phyloP scores from a whole-genome alignment of 2,797 vertebrate species.

The Pseudochaenichthys georgianus region DNA sequence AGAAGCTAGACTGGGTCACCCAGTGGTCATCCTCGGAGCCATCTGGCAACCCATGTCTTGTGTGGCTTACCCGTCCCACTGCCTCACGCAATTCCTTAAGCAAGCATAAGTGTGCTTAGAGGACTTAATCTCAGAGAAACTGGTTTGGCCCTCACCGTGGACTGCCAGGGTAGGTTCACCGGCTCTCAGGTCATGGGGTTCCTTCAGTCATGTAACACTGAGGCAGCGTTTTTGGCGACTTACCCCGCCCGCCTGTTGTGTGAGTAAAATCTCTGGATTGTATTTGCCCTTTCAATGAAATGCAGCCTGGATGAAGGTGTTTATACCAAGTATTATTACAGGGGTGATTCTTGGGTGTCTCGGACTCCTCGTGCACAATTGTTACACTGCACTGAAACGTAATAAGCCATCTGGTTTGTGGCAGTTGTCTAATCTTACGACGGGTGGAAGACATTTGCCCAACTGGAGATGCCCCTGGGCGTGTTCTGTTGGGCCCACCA shows the following conservation, averaged over 20 bases:
- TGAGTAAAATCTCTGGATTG: constrained; percentile 55
- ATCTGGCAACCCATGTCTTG: constrained; percentile 81
- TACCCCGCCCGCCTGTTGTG: constrained; percentile 33
- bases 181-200: constrained; percentile 72
- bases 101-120: constrained; percentile 81
- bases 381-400: constrained; percentile 35
- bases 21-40: constrained; percentile 82
- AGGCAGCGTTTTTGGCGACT: constrained; percentile 34
- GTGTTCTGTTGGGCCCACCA: constrained; percentile 40
- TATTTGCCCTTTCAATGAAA: constrained; percentile 33
- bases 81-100: constrained; percentile 82
- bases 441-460: constrained; percentile 29
- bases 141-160: constrained; percentile 70
- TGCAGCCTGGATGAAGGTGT: constrained; percentile 18
- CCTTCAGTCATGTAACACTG: constrained; percentile 61
- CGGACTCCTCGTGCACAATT: constrained; percentile 29
- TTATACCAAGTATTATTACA: constrained; percentile 30
- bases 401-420: constrained; percentile 33
- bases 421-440: constrained; percentile 33
- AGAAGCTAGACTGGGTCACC: constrained; percentile 81
- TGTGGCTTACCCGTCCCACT: constrained; percentile 79
- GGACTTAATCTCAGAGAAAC: constrained; percentile 82
- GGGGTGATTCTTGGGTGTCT: constrained; percentile 24
- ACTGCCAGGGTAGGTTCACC: constrained; percentile 60
- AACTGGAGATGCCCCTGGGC: constrained; percentile 43